Evolutionary conservation across 1,140 invertebrate species (phyloP), one percentile per base, ranked within the genome.

Genomic region (Caenorhabditis brenneri): DNA sequence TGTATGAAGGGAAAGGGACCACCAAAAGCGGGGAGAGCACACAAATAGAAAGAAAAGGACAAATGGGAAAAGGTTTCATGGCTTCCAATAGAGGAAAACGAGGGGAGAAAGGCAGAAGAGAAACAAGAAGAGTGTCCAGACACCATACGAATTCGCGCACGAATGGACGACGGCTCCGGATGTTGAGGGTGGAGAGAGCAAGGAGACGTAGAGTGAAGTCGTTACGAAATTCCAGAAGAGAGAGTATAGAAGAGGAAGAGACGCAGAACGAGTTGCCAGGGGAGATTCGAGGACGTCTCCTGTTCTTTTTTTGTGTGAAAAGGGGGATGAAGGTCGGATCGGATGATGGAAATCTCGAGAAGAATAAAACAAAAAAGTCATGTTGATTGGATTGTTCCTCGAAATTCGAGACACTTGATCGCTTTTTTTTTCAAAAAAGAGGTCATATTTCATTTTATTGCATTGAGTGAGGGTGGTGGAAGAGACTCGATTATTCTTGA

Each of bases 11-110:
- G 60, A 58, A 36, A 36, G 33, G 80, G 49, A 60, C 51, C 80
- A 31, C 33, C 65, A 42, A 65, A 65, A 24, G 58, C 58, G 29
- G 49, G 33, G 31, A 65, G 58, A 42, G 65, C 27, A 39, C n/a
- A n/a, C 65, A 74, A 74, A 74, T 74, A 31, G 65, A 74, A 74
- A 74, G 65, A 74, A 55, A 58, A 74, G 65, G 65, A 74, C 65
- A 74, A 74, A 74, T 74, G 65, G 65, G 36, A 74, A 74, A 74
- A 74, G 65, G 65, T 74, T 74, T 74, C 65, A 74, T 74, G 36
- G 65, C 65, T 74, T 74, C n/a, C 19, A 24, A 65, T 9, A n/a
- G n/a, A n/a, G n/a, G n/a, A n/a, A n/a, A n/a, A n/a, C n/a, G n/a
- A n/a, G n/a, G 31, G 27, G 58, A 36, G 31, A n/a, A n/a, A 46